These are phyloP conservation scores for human DNA, from an alignment of 2,113 vertebrate genomes.

Conservation along the genomic window DNA sequence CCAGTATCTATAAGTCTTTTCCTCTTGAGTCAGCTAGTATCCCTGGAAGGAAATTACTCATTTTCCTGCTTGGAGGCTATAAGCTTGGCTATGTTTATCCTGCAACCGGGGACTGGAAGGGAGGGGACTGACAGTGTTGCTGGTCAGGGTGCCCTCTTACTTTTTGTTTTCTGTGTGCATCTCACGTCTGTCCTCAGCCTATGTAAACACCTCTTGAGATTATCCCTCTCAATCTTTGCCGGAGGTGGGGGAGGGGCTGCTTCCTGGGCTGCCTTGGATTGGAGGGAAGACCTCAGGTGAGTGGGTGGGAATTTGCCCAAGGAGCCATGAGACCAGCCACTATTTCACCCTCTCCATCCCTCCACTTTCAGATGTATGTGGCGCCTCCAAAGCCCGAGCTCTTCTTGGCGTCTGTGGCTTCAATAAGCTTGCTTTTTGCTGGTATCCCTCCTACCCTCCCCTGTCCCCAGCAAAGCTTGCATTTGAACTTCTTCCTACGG, in stretches of 20 bases:
- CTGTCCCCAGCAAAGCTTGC: too few species aligned
- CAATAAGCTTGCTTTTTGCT: not conserved
- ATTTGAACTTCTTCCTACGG: not conserved
- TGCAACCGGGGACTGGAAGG: not conserved
- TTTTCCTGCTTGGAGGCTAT: not conserved
- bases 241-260: not conserved
- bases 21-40: not conserved
- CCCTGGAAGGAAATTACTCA: not conserved
- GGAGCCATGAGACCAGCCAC: not conserved
- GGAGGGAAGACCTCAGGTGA: not conserved
- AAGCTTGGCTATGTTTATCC: not conserved
- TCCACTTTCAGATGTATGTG: not conserved
- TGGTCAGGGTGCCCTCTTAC: not conserved
- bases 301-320: rapidly evolving
- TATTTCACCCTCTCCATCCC: too few species aligned
- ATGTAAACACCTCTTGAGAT: not conserved
- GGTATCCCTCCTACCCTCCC: not conserved
- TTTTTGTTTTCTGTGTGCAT: not conserved
- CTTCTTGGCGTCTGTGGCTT: not conserved
- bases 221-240: not conserved
- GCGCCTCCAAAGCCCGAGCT: rapidly evolving
- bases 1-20: not conserved
- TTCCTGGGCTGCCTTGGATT: rapidly evolving
- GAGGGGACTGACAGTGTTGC: not conserved
- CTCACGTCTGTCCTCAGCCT: not conserved